These are phyloP conservation scores for Xylocampa areola DNA, from an alignment of 2,888 invertebrate species.

Conservation along the genomic window DNA sequence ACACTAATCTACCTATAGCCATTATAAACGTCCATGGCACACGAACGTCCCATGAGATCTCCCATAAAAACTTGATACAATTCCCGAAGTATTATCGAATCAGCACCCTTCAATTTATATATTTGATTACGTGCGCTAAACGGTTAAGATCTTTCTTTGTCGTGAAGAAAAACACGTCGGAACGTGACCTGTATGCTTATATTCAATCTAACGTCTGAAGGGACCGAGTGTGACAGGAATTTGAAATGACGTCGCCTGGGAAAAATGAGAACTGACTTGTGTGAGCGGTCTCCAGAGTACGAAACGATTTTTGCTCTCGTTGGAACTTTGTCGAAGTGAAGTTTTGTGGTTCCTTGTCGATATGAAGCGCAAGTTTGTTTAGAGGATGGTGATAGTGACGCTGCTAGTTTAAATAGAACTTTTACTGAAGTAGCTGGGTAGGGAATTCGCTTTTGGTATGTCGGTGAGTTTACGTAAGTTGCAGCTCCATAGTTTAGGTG, in stretches of 20 bases:
- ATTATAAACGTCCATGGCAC: slow-evolving; percentile 16
- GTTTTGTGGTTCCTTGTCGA: slow-evolving; percentile 13
- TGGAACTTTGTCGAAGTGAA: slow-evolving; percentile 31
- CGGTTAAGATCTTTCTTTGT: slow-evolving; percentile 61
- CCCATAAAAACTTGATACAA: slow-evolving; percentile 40
- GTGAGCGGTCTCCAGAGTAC: slow-evolving; percentile 32
- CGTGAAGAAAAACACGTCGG: slow-evolving; percentile 65
- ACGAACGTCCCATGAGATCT: slow-evolving; percentile 18
- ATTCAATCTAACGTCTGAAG: slow-evolving; percentile 73
- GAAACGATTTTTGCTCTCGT: slow-evolving; percentile 36
- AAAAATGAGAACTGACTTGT: slow-evolving; percentile 62
- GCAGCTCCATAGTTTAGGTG: background rate
- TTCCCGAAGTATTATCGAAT: slow-evolving; percentile 55
- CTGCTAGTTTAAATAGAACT: slow-evolving; percentile 1
- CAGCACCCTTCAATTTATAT: slow-evolving; percentile 64
- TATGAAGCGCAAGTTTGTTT: slow-evolving; percentile 27
- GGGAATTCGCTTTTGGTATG: background rate
- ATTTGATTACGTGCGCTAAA: slow-evolving; percentile 69
- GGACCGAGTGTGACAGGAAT: slow-evolving; percentile 63
- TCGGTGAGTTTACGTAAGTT: background rate
- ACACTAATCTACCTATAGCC: background rate
- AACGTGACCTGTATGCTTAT: slow-evolving; percentile 75
- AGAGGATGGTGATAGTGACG: slow-evolving; percentile 5
- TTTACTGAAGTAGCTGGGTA: background rate
- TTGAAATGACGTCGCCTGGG: slow-evolving; percentile 49